Evolutionary conservation across 2,888 invertebrate genomes (phyloP).

Genomic region (Nemoura dubitans): DNA sequence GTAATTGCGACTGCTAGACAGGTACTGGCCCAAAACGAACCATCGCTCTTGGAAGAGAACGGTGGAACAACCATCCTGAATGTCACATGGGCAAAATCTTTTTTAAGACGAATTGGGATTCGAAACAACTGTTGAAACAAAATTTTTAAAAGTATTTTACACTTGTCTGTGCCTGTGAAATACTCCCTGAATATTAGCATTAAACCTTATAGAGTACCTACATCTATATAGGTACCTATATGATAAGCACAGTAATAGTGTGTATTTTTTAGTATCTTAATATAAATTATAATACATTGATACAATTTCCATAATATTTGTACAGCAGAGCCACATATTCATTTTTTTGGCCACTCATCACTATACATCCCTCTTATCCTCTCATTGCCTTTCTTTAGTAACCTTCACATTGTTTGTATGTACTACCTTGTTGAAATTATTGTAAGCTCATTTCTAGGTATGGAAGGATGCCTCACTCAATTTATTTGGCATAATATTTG

Average conservation of each 20-base stretch:
- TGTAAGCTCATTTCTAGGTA: too few relatives aligned
- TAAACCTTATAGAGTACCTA: background rate
- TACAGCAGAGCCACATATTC: too few relatives aligned
- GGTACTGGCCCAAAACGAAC: slow-evolving; percentile 58
- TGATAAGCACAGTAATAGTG: background rate
- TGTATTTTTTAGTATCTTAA: background rate
- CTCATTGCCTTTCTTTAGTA: too few relatives aligned
- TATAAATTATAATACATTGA: too few relatives aligned
- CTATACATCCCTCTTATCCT: too few relatives aligned
- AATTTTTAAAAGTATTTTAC: background rate
- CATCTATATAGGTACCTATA: background rate
- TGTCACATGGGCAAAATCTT: slow-evolving; percentile 59
- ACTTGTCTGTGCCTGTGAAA: background rate
- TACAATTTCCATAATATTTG: too few relatives aligned
- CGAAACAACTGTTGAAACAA: slow-evolving; percentile 42
- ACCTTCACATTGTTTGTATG: too few relatives aligned
- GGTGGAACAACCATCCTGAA: slow-evolving; percentile 59
- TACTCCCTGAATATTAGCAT: too few relatives aligned
- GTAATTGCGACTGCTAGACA: slow-evolving; percentile 58
- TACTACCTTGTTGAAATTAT: too few relatives aligned
- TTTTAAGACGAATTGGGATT: slow-evolving; percentile 54
- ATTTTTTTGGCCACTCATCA: too few relatives aligned
- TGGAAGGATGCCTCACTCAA: too few relatives aligned
- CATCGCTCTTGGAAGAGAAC: slow-evolving; percentile 58
- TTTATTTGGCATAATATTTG: too few relatives aligned